Evolutionary conservation across 2,797 vertebrate genomes (phyloP).

Genomic region (Micromesistius poutassou): DNA sequence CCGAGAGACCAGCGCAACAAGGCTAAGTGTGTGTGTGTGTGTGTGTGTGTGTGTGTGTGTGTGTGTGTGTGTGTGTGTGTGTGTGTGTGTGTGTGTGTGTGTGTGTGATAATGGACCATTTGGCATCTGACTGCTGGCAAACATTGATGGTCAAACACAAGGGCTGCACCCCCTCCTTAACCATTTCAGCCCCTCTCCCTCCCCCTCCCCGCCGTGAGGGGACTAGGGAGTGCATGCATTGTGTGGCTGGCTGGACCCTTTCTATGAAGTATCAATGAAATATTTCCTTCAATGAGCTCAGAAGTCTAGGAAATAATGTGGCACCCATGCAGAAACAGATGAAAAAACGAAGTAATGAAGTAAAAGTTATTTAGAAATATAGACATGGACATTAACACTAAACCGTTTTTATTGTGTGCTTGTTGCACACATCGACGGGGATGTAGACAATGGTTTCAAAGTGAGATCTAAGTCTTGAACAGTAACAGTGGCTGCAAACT

Average conservation of each 20-base stretch:
- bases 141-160: constrained; percentile 74
- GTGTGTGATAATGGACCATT: constrained; percentile 35
- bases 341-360: too few relatives aligned
- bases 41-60: constrained; percentile 21
- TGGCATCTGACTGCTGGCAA: constrained; percentile 71
- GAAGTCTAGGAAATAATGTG: too few relatives aligned
- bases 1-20: constrained; percentile 57
- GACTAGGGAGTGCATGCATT: neutral
- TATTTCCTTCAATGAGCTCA: neutral
- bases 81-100: constrained; percentile 29
- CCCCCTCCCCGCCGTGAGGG: neutral
- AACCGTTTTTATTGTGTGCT: neutral
- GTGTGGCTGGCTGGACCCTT: neutral
- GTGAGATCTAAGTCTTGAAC: too few relatives aligned
- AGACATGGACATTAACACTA: neutral
- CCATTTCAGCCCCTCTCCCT: neutral
- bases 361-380: too few relatives aligned
- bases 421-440: too few relatives aligned
- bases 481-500: too few relatives aligned
- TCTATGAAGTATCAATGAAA: neutral
- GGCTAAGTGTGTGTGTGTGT: constrained; percentile 46
- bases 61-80: constrained; percentile 28
- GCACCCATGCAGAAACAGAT: too few relatives aligned
- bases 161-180: constrained; percentile 29
- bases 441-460: too few relatives aligned